Percentiles rank a stretch among this genome's conserved stretches.
These are phyloP conservation scores for Mormyrus hasselquistii DNA, from an alignment of 2,797 vertebrate species.

Conservation along the genomic window DNA sequence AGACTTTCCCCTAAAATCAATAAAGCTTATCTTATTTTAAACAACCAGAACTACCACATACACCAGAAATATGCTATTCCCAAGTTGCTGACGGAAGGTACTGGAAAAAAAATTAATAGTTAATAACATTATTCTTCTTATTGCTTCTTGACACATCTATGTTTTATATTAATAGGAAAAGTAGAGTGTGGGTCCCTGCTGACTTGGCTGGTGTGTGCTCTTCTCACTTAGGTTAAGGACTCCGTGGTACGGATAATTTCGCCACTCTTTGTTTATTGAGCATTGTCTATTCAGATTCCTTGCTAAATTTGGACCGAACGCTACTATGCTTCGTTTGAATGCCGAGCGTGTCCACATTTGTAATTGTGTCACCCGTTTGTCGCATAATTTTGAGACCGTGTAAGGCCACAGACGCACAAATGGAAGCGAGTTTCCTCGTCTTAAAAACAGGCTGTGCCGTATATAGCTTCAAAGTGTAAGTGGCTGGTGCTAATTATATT, in stretches of 20 bases:
- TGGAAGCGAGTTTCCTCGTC: background rate
- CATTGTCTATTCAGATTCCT: slow-evolving; percentile 35
- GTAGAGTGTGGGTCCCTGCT: slow-evolving; percentile 27
- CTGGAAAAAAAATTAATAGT: background rate
- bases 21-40: background rate
- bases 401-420: background rate
- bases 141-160: background rate
- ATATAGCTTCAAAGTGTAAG: background rate
- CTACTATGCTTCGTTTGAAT: slow-evolving; percentile 42
- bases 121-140: background rate
- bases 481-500: background rate
- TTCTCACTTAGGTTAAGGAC: slow-evolving; percentile 39
- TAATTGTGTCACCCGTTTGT: background rate
- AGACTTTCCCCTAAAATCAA: background rate
- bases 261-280: slow-evolving; percentile 40
- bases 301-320: slow-evolving; percentile 45
- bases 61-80: background rate
- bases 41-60: background rate
- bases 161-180: background rate
- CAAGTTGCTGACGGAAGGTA: background rate
- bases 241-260: slow-evolving; percentile 38
- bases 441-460: background rate
- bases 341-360: slow-evolving; percentile 37
- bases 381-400: background rate
- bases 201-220: slow-evolving; percentile 25